These are phyloP conservation scores for Lanistes nyassanus DNA, from an alignment of 1,140 invertebrate genomes.

Conservation along the genomic window DNA sequence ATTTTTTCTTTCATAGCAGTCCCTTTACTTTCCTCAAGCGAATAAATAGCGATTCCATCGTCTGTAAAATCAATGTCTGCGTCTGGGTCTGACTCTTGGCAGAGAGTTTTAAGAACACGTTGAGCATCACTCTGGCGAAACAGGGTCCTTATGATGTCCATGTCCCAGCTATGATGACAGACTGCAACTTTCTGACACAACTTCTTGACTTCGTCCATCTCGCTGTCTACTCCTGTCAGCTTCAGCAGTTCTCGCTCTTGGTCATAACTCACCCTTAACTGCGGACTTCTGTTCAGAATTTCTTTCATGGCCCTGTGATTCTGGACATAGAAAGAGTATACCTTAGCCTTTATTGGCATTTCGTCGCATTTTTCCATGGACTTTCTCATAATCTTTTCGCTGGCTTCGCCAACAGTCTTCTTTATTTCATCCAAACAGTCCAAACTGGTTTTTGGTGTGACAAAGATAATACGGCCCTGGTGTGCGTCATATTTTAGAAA, in stretches of 20 bases:
- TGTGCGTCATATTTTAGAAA: background rate
- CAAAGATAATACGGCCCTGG: background rate
- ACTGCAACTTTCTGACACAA: background rate
- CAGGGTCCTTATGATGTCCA: background rate
- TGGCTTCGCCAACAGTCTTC: background rate
- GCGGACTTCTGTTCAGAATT: background rate
- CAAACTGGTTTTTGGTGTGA: background rate
- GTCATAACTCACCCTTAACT: background rate
- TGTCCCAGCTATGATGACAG: slow-evolving; percentile 1
- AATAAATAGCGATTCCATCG: background rate
- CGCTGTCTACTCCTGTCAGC: background rate
- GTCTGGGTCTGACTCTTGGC: background rate
- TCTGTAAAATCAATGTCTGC: background rate
- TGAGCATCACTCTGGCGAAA: background rate
- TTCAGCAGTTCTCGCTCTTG: background rate
- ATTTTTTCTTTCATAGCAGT: background rate
- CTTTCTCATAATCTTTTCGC: background rate
- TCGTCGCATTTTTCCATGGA: slow-evolving; percentile 4
- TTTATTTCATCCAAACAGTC: background rate
- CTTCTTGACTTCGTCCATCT: background rate
- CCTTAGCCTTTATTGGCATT: no score
- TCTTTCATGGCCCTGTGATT: background rate
- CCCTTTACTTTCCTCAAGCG: background rate
- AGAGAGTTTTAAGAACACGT: background rate
- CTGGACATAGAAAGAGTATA: background rate